Percentiles rank a stretch among this genome's conserved stretches.
These are phyloP conservation scores for Hirudo medicinalis DNA, from an alignment of 1,140 invertebrate genomes.

Conservation along the genomic window DNA sequence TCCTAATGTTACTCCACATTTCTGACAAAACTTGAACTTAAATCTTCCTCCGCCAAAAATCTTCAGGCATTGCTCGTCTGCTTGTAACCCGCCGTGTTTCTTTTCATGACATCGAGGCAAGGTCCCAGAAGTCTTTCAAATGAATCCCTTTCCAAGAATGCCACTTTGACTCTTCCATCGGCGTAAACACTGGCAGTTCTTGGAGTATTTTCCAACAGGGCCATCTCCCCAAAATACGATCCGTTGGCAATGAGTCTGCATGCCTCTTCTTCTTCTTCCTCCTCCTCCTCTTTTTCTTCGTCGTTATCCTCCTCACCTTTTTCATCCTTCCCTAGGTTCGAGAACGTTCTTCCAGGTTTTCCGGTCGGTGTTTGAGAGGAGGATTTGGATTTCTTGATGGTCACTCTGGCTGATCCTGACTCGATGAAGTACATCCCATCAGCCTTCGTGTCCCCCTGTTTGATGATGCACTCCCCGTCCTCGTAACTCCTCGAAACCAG, in stretches of 20 bases:
- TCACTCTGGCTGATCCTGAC: slow-evolving; percentile 50
- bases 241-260: slow-evolving; percentile 30
- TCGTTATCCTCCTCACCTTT: not conserved
- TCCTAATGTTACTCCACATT: too few relatives aligned
- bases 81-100: slow-evolving; percentile 91
- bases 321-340: too few relatives aligned
- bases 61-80: slow-evolving; percentile 38
- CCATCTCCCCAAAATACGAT: slow-evolving; percentile 43
- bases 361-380: not conserved
- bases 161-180: slow-evolving; percentile 29
- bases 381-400: slow-evolving; percentile 7
- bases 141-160: slow-evolving; percentile 90
- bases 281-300: slow-evolving; percentile 17
- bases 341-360: too few relatives aligned
- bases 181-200: slow-evolving; percentile 66
- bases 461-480: slow-evolving; percentile 69
- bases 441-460: slow-evolving; percentile 63
- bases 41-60: too few relatives aligned
- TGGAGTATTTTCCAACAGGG: slow-evolving; percentile 71
- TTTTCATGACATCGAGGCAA: slow-evolving; percentile 96
- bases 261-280: slow-evolving; percentile 28
- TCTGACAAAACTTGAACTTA: too few relatives aligned
- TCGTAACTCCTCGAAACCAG: slow-evolving; percentile 63
- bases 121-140: slow-evolving; percentile 92
- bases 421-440: slow-evolving; percentile 97